Percentiles rank a stretch among this genome's conserved stretches.
Evolutionary conservation across 1,140 invertebrate species (phyloP).

Genomic region (Drosophila ercepeae): DNA sequence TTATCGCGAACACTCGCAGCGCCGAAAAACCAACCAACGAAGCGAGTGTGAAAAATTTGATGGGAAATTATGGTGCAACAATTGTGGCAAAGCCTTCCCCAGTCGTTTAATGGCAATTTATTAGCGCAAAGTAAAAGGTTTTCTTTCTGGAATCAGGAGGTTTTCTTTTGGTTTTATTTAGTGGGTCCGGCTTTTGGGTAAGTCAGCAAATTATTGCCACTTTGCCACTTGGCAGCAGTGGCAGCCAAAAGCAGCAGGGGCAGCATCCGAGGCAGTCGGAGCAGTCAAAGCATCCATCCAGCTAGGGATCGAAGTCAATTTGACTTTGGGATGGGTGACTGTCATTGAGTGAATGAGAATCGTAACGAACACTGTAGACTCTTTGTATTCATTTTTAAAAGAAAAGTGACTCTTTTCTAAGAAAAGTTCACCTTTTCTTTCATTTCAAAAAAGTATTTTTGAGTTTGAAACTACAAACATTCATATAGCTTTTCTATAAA

Average conservation of each 20-base stretch:
- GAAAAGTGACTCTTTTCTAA: no score
- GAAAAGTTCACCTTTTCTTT: no score
- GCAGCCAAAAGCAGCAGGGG: conserved; percentile 16
- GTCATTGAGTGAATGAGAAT: conserved; percentile 1
- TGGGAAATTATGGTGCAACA: conserved; percentile 82
- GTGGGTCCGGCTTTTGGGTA: conserved; percentile 30
- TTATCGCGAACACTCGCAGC: conserved; percentile 69
- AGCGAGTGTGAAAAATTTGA: conserved; percentile 82
- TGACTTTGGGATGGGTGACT: conserved; percentile 34
- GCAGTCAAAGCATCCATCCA: conserved; percentile 48
- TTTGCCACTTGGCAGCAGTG: conserved; percentile 65
- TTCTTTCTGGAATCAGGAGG: conserved; percentile 35
- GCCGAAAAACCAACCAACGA: conserved; percentile 39
- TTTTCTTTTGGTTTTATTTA: conserved; percentile 7
- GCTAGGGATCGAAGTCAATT: conserved; percentile 49
- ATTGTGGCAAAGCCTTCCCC: conserved; percentile 69
- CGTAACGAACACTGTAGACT: conserved; percentile 19
- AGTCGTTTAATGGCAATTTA: conserved; percentile 79
- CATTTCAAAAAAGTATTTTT: neutral
- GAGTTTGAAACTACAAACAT: no score
- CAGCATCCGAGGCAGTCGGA: conserved; percentile 36
- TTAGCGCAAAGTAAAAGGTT: conserved; percentile 81
- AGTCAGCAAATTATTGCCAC: conserved; percentile 69
- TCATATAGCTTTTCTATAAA: no score
- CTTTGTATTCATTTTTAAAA: neutral